Base-by-base conservation (phyloP, 2,797 vertebrate species). In the Xenopus petersii region DNA sequence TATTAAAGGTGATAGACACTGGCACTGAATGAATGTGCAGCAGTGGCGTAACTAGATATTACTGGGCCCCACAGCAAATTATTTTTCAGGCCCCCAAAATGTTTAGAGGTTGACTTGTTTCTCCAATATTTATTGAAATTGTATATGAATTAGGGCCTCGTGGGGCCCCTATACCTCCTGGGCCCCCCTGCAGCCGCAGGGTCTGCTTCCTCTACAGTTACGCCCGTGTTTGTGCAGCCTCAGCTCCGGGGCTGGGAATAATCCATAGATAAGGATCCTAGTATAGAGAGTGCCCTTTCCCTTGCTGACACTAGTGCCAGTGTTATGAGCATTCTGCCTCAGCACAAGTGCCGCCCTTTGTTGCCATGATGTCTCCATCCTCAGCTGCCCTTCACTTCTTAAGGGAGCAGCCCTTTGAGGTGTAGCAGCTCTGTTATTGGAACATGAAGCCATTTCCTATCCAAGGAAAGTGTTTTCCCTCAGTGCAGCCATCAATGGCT, bases 381-480 rank as follows among this genome's bases (percentile, higher is more conserved):
- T 73, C 70, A 58, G 30, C 70, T 64, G 64, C 65, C 56, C 70
- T 70, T 72, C 51, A 26, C 58, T 59, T 67, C 64, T 74, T 60
- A 74, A 74, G 68, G 48, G 74, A 56, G 64, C 36, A 42, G 36
- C 36, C 36, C 13, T 67, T 36, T 26, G 64, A 55, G 70, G 61
- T 46, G 80, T 79, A 77, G 74, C 71, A 80, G 60, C 80, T 87
- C 87, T 91, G 90, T 92, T 85, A 66, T 81, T 86, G 86, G 87
- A 91, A 89, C 80, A 77, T 49, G 88, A 89, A 82, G 82, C 87
- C 72, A 49, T 83, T 92, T 90, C 89, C 88, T 84, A 78, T 79
- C 81, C 83, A 82, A 81, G 81, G 63, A 84, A 64, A 76, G 83
- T 66, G 81, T 81, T 73, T 67, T 82, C 82, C 83, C 80, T 75